phyloP scores from a whole-genome alignment of 2,797 vertebrate species.

The Harpagifer antarcticus region DNA sequence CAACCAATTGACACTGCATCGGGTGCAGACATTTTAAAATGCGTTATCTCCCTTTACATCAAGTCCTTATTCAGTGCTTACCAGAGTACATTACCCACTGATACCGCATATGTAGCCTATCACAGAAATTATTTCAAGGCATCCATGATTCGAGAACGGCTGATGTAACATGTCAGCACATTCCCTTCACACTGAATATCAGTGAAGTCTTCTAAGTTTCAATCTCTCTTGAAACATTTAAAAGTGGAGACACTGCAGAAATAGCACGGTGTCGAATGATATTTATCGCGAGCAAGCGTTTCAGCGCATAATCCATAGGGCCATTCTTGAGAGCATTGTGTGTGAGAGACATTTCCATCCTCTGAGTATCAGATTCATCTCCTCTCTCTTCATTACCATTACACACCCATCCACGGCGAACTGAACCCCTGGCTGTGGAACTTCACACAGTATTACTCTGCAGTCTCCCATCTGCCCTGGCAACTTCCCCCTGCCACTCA shows the following conservation, averaged over 20 bases:
- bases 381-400: conserved; percentile 78
- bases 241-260: conserved; percentile 78
- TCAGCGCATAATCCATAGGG: conserved; percentile 63
- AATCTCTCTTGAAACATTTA: conserved; percentile 71
- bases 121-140: conserved; percentile 67
- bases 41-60: conserved; percentile 60
- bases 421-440: conserved; percentile 60
- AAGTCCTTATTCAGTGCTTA: conserved; percentile 43
- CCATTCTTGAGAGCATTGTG: conserved; percentile 49
- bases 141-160: conserved; percentile 57
- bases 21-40: conserved; percentile 70
- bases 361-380: conserved; percentile 71
- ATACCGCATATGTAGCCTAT: conserved; percentile 68
- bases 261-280: conserved; percentile 61
- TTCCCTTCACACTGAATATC: conserved; percentile 65
- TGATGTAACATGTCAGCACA: conserved; percentile 75
- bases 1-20: conserved; percentile 56
- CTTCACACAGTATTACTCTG: conserved; percentile 61
- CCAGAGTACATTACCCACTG: conserved; percentile 64
- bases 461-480: conserved; percentile 64
- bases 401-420: conserved; percentile 57
- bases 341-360: conserved; percentile 47
- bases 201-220: conserved; percentile 73
- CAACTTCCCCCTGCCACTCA: conserved; percentile 71
- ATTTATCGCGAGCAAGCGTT: conserved; percentile 68